A percentile compares a stretch with the other conserved stretches of the same genome.
Evolutionary conservation across 2,113 vertebrate species (phyloP).

Genomic region (Naja naja): DNA sequence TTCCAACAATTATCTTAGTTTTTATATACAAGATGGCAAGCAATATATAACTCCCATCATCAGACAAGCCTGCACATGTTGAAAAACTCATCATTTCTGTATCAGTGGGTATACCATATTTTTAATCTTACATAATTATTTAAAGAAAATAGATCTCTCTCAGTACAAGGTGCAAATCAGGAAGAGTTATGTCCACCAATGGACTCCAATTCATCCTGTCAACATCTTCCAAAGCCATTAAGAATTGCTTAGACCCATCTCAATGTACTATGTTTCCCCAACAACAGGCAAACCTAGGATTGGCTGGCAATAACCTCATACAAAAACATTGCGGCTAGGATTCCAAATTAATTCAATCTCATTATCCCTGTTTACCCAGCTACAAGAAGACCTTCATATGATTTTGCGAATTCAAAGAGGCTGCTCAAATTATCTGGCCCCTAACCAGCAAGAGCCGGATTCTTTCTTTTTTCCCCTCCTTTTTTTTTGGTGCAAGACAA

Average conservation of each 20-base stretch:
- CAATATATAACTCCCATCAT: not conserved
- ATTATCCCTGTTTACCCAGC: not conserved
- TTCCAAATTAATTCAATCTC: not conserved
- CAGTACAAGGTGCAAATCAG: not conserved
- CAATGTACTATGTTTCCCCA: no score
- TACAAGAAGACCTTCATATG: not conserved
- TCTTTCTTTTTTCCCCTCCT: not conserved
- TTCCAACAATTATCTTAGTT: not conserved
- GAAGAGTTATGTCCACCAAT: not conserved
- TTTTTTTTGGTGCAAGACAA: not conserved
- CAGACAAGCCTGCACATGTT: not conserved
- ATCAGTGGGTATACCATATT: not conserved
- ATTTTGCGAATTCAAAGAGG: not conserved
- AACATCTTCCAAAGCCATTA: not conserved
- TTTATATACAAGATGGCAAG: not conserved
- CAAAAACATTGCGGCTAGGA: not conserved
- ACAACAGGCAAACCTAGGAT: not conserved
- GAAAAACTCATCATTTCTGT: not conserved
- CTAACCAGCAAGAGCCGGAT: not conserved
- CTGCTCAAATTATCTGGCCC: not conserved
- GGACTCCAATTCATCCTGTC: not conserved
- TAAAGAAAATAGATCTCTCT: not conserved
- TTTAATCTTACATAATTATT: not conserved
- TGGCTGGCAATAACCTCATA: not conserved
- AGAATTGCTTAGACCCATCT: not conserved